phyloP scores from a whole-genome alignment of 1,140 invertebrate genomes.

The Drosophila parabipectinata region DNA sequence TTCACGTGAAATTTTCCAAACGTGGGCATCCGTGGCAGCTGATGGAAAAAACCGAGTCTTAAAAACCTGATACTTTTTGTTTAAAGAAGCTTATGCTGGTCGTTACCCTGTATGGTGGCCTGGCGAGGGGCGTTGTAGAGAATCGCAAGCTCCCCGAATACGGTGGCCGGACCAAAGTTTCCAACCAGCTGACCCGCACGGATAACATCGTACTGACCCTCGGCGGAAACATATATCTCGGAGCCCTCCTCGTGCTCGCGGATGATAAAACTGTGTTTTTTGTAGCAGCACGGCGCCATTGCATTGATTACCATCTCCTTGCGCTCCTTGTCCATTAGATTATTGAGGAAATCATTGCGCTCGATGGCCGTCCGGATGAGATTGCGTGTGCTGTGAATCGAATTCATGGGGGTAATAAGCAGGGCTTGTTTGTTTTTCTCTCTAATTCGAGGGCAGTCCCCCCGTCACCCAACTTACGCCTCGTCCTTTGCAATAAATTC shows the following conservation, averaged over 20 bases:
- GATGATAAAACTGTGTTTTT: conserved; percentile 91
- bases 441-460: conserved; percentile 18
- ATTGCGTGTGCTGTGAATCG: conserved; percentile 83
- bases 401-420: conserved; percentile 34
- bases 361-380: conserved; percentile 87
- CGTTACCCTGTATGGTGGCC: conserved; percentile 91
- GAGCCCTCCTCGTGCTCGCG: conserved; percentile 93
- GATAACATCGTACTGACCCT: conserved; percentile 94
- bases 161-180: conserved; percentile 92
- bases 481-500: conserved; percentile 81
- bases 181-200: conserved; percentile 91
- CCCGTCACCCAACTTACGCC: conserved; percentile 61
- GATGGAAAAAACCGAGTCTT: neutral
- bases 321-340: conserved; percentile 93
- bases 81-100: neutral
- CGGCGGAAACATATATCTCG: conserved; percentile 92
- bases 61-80: neutral
- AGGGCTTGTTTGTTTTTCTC: conserved; percentile 36
- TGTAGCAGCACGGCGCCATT: conserved; percentile 93
- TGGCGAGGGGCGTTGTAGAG: conserved; percentile 96
- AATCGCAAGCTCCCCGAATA: conserved; percentile 97
- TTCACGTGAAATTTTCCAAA: conserved; percentile 94
- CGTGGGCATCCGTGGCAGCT: conserved; percentile 92
- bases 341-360: conserved; percentile 96
- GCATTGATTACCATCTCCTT: conserved; percentile 94